Evolutionary conservation across 2,888 invertebrate species (phyloP).

Genomic region (Allacma fusca): DNA sequence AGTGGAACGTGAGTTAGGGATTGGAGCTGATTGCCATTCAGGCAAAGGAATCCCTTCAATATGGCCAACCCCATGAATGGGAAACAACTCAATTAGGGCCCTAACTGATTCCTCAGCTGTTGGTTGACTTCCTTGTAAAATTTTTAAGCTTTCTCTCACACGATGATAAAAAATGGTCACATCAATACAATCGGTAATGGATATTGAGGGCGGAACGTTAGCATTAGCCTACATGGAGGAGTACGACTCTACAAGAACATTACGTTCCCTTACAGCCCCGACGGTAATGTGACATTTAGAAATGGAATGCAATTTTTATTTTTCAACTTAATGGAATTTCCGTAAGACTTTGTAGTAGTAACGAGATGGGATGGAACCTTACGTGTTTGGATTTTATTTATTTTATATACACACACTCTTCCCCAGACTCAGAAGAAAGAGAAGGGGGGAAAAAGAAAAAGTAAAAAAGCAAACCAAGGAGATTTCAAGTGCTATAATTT

Average conservation of each 20-base stretch:
- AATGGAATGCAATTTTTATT: conserved; percentile 27
- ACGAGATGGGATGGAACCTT: conserved; percentile 8
- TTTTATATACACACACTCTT: not conserved
- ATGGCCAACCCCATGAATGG: not conserved
- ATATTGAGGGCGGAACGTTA: conserved; percentile 14
- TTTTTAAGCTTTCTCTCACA: not conserved
- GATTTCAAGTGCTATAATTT: conserved; percentile 26
- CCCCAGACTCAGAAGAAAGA: no score
- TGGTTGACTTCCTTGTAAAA: not conserved
- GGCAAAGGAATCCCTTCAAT: not conserved
- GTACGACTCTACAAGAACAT: not conserved
- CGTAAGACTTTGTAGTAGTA: not conserved
- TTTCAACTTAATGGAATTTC: conserved; percentile 27
- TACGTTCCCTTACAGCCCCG: not conserved
- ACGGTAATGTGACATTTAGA: conserved; percentile 23
- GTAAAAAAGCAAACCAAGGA: conserved; percentile 8
- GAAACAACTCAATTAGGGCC: conserved; percentile 15
- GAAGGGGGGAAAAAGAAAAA: not conserved
- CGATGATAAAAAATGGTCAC: conserved; percentile 14
- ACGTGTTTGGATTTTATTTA: conserved; percentile 16
- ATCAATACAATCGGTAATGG: conserved; percentile 24
- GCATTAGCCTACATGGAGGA: conserved; percentile 5
- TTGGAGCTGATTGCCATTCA: not conserved
- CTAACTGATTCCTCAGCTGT: not conserved
- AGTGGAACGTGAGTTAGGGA: no score